These are phyloP conservation scores for Daphoenositta chrysoptera DNA, from an alignment of 2,113 vertebrate species.

Conservation along the genomic window DNA sequence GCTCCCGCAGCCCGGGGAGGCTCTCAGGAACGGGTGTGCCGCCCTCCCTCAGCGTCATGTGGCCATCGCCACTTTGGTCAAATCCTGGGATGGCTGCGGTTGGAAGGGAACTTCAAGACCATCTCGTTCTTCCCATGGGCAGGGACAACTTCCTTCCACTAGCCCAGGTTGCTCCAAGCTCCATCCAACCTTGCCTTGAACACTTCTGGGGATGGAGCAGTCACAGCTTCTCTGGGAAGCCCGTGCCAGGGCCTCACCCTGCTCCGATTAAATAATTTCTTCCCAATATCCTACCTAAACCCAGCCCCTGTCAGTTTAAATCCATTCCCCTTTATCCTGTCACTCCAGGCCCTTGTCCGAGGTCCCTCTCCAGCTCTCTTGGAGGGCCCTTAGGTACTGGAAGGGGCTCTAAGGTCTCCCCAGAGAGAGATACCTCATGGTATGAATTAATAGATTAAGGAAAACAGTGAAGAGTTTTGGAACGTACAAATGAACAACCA, in stretches of 20 bases:
- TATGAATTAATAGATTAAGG: neutral
- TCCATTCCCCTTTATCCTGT: neutral
- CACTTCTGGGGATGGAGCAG: neutral
- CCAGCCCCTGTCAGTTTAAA: neutral
- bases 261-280: neutral
- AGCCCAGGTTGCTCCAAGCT: neutral
- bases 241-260: neutral
- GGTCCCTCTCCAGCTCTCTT: neutral
- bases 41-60: no score
- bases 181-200: no score
- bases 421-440: neutral
- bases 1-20: fast-evolving
- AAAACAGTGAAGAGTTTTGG: neutral
- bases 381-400: neutral
- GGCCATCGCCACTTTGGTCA: fast-evolving
- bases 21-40: fast-evolving
- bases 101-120: neutral
- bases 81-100: neutral
- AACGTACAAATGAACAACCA: neutral
- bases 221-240: neutral
- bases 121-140: neutral
- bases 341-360: neutral
- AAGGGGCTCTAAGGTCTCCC: neutral
- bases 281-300: neutral
- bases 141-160: neutral